phyloP scores from a whole-genome alignment of 2,888 invertebrate genomes.

The Leptinotarsa juncta region DNA sequence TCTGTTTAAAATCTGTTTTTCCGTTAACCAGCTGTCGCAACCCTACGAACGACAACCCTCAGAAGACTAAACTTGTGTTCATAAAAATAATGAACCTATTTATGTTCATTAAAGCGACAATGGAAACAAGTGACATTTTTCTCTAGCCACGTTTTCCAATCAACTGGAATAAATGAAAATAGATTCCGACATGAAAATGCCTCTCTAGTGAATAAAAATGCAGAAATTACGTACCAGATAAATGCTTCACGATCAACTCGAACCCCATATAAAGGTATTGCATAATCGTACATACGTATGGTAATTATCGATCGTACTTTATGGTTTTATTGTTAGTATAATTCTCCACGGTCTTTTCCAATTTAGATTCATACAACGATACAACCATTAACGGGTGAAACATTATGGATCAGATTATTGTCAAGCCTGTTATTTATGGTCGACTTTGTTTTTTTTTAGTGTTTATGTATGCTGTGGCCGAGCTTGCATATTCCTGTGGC shows the following conservation, averaged over 20 bases:
- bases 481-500: conserved; percentile 37
- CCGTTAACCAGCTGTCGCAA: no score
- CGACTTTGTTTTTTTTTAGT: conserved; percentile 34
- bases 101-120: no score
- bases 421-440: conserved; percentile 45
- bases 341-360: conserved; percentile 41
- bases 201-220: conserved; percentile 2
- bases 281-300: conserved; percentile 37
- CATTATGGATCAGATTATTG: conserved; percentile 50
- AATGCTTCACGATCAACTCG: conserved; percentile 29
- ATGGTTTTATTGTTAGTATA: conserved; percentile 42
- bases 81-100: no score
- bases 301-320: conserved; percentile 37
- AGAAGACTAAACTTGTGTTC: no score
- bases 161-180: neutral
- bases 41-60: no score
- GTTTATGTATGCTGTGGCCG: conserved; percentile 31
- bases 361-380: conserved; percentile 50
- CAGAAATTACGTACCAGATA: conserved; percentile 28
- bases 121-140: no score
- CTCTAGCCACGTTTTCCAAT: no score
- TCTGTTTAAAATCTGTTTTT: no score
- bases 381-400: conserved; percentile 47
- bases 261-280: conserved; percentile 37
- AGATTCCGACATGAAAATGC: neutral